Conservation (phyloP, 1,140 invertebrate genomes). For the Mylabris phalerata region DNA sequence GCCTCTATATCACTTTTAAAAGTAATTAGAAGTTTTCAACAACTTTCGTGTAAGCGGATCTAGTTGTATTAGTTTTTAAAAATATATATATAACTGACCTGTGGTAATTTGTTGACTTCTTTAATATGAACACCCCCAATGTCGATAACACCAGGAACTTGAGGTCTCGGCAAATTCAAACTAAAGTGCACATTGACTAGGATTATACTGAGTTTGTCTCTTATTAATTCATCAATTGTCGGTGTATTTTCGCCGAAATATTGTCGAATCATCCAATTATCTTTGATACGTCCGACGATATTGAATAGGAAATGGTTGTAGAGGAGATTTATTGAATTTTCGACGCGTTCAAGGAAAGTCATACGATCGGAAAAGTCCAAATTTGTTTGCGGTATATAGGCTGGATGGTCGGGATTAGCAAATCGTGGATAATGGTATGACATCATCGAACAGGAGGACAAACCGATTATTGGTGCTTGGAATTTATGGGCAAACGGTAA, state of each 20-base stretch:
- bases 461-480: slow-evolving; percentile 47
- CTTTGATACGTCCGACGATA: background rate
- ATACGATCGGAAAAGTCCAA: slow-evolving; percentile 44
- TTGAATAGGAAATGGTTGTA: background rate
- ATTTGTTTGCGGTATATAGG: slow-evolving; percentile 50
- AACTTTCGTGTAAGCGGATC: no score
- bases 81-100: slow-evolving; percentile 39
- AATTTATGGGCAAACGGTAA: slow-evolving; percentile 49
- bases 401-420: slow-evolving; percentile 49
- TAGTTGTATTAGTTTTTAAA: no score
- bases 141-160: slow-evolving; percentile 54
- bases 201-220: slow-evolving; percentile 43
- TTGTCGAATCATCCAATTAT: slow-evolving; percentile 1
- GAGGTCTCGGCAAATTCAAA: slow-evolving; percentile 48
- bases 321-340: slow-evolving; percentile 28
- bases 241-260: slow-evolving; percentile 11
- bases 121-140: slow-evolving; percentile 57
- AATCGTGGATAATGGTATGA: slow-evolving; percentile 43
- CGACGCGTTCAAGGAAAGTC: slow-evolving; percentile 50
- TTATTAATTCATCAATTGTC: background rate
- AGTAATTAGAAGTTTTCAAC: no score
- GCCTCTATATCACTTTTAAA: no score
- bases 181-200: slow-evolving; percentile 56
- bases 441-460: slow-evolving; percentile 52
- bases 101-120: slow-evolving; percentile 45